These are phyloP conservation scores for Pristis pectinata DNA, from an alignment of 2,797 vertebrate species.

Conservation along the genomic window DNA sequence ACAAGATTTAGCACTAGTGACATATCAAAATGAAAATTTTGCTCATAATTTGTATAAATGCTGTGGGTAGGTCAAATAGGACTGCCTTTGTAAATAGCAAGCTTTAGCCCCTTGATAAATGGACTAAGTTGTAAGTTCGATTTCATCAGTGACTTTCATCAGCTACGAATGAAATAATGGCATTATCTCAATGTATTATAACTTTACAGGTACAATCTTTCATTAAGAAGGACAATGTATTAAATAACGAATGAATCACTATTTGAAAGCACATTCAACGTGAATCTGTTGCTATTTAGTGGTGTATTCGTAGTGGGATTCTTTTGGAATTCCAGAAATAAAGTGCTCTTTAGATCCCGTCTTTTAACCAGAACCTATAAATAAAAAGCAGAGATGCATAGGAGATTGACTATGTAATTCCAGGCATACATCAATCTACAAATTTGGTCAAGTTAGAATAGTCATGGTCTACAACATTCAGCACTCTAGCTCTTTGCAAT, in stretches of 20 bases:
- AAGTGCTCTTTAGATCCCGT: not conserved
- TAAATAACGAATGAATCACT: not conserved
- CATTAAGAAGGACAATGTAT: not conserved
- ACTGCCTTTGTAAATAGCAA: not conserved
- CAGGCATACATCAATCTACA: not conserved
- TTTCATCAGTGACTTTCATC: no score
- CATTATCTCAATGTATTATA: not conserved
- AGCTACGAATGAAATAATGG: not conserved
- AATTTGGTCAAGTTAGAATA: not conserved
- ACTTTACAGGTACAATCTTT: not conserved
- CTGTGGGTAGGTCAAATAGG: not conserved
- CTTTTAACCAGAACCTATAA: conserved; percentile 9
- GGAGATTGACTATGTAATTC: not conserved
- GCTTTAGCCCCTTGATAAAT: not conserved
- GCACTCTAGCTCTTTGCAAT: not conserved
- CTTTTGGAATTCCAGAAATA: not conserved
- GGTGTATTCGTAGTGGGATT: not conserved
- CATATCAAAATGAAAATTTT: not conserved
- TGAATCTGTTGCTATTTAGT: conserved; percentile 10
- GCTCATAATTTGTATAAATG: not conserved
- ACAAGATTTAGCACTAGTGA: not conserved
- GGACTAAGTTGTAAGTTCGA: not conserved
- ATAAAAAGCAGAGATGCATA: not conserved
- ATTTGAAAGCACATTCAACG: not conserved
- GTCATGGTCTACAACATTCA: not conserved